A percentile compares a stretch with the other conserved stretches of the same genome.
phyloP scores from a whole-genome alignment of 2,888 invertebrate species.

The Urechis unicinctus region DNA sequence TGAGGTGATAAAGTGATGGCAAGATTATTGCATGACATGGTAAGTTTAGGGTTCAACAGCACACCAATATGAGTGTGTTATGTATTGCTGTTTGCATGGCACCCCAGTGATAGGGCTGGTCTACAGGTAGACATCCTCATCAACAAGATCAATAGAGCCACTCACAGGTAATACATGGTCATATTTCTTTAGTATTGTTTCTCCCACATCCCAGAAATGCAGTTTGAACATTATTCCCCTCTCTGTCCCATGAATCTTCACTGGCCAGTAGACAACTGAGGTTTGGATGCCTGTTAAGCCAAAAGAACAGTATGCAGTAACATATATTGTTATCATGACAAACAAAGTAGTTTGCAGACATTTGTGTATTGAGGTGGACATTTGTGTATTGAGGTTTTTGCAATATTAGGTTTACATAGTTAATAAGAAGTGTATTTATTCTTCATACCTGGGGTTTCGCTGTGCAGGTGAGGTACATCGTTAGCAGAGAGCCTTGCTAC shows the following conservation, averaged over 20 bases:
- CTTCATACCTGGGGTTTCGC: conserved; percentile 42
- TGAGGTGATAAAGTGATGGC: too few species aligned
- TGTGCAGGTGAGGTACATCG: conserved; percentile 45
- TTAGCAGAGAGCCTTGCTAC: conserved; percentile 55
- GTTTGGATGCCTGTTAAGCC: conserved; percentile 53
- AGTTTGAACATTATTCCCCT: conserved; percentile 57
- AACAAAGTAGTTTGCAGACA: neutral
- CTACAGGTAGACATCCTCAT: too few species aligned
- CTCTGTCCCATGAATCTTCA: conserved; percentile 54
- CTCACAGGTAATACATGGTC: conserved; percentile 57
- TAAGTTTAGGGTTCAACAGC: too few species aligned
- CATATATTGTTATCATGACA: neutral
- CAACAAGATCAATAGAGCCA: too few species aligned
- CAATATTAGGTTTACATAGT: too few species aligned
- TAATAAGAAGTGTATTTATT: neutral
- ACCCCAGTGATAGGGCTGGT: neutral
- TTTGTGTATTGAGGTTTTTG: neutral
- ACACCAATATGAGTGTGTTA: too few species aligned
- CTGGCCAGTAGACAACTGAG: conserved; percentile 58
- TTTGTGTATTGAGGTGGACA: neutral
- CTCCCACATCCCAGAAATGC: conserved; percentile 60
- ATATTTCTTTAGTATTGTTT: conserved; percentile 56
- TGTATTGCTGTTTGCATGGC: neutral
- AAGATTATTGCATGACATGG: too few species aligned
- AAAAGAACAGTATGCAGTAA: neutral